Base-by-base conservation (phyloP, 2,888 invertebrate species). In the Palloptera scutellata region DNA sequence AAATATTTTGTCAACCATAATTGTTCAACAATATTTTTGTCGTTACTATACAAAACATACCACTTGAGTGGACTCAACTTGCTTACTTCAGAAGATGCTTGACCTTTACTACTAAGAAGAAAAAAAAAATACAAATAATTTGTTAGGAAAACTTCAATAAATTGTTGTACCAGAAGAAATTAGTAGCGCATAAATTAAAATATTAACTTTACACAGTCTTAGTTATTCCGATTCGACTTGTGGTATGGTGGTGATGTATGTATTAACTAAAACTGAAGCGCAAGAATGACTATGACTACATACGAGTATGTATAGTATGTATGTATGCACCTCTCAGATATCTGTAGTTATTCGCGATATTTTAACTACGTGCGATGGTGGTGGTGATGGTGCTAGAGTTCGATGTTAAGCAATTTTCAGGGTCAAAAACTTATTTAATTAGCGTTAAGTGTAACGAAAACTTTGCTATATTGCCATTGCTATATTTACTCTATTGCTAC, bases 341-440 rank as follows among this genome's bases (percentile, higher is more conserved):
- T 30, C 2, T 30, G 6, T 4, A 30, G 6, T 4, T 30, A 30
- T 30, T 4, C 30, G 2, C 30, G 6, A 6, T 30, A 4, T 30
- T 30, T 2, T 30, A 6, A n/a, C n/a, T n/a, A n/a, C n/a, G n/a
- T n/a, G 30, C 30, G 30, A 4, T 30, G 6, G 30, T 30, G 30
- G 30, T 30, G 6, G 30, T 30, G 30, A 6, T 30, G 30, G 30
- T 30, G 30, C 30, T 30, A 30, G 30, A 30, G 30, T 30, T 30
- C 30, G 30, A 30, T 30, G 30, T 30, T 30, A 30, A 30, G 6
- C 6, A 30, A 30, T 30, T 30, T 30, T 48, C 48, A 48, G 48
- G 48, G 48, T 48, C 48, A 48, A 48, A 48, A 48, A 48, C 30
- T 48, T 15, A 48, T 48, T 48, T 48, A 15, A 48, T n/a, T 48